A percentile compares a stretch with the other conserved stretches of the same genome.
Evolutionary conservation across 2,888 invertebrate species (phyloP).

Genomic region (Zeuzera pyrina): DNA sequence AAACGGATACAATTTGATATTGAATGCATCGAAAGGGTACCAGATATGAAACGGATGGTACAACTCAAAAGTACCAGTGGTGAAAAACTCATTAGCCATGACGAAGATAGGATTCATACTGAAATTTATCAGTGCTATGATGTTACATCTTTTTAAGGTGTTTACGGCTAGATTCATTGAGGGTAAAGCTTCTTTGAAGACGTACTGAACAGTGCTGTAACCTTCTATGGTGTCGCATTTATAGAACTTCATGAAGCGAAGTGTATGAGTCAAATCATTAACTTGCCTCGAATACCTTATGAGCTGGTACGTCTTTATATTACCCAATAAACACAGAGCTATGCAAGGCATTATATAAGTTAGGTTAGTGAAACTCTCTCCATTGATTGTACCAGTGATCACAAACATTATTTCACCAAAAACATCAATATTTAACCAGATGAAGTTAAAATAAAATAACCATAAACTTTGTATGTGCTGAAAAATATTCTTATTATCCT

Average conservation of each 20-base stretch:
- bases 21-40: not conserved
- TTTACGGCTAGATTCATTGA: not conserved
- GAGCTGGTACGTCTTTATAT: not conserved
- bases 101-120: not conserved
- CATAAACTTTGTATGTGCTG: not conserved
- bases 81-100: not conserved
- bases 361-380: not conserved
- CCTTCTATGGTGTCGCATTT: too few relatives aligned
- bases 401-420: slow-evolving; percentile 1
- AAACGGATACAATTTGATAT: not conserved
- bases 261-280: not conserved
- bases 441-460: not conserved
- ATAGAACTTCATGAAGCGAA: not conserved
- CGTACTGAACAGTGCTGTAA: not conserved
- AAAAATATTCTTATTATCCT: not conserved
- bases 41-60: not conserved
- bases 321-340: not conserved
- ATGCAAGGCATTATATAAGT: not conserved
- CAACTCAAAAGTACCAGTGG: not conserved
- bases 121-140: not conserved
- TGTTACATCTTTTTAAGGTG: not conserved
- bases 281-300: not conserved
- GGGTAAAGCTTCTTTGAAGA: not conserved
- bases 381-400: not conserved
- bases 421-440: not conserved